Conservation (phyloP, 2,113 vertebrate genomes). For the Columbina picui region DNA sequence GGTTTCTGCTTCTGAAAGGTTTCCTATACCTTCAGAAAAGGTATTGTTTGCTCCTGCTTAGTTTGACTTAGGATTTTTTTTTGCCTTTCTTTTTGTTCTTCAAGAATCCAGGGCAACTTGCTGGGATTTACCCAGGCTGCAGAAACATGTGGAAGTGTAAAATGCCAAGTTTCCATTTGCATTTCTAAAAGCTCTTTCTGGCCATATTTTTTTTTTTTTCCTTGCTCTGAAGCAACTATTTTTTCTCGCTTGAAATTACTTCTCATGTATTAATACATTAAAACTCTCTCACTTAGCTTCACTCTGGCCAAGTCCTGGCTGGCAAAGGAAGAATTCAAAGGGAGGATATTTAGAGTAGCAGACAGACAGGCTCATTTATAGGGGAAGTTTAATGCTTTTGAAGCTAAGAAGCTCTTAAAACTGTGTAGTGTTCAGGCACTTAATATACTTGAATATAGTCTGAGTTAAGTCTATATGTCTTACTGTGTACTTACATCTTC, state of each 20-base stretch:
- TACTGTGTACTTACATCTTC: neutral
- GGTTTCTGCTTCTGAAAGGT: neutral
- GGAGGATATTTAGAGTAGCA: neutral
- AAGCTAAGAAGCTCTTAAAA: neutral
- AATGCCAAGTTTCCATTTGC: neutral
- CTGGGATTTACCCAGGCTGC: neutral
- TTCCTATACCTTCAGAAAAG: neutral
- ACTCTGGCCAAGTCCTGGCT: neutral
- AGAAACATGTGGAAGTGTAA: neutral
- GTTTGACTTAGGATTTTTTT: neutral
- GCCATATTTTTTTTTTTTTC: neutral
- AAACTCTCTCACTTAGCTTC: neutral
- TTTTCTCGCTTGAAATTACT: slow-evolving; percentile 14
- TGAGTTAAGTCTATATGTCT: neutral
- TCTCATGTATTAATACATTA: neutral
- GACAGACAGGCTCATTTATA: neutral
- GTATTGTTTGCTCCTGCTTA: neutral
- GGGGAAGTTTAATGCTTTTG: neutral
- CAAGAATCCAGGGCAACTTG: neutral
- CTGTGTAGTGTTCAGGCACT: neutral
- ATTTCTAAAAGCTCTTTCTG: slow-evolving; percentile 23
- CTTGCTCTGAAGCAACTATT: neutral
- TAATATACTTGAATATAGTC: neutral
- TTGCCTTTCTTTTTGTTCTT: neutral
- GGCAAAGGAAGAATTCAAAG: slow-evolving; percentile 17